phyloP scores from a whole-genome alignment of 2,888 invertebrate species.

The Melinaea menophilus region DNA sequence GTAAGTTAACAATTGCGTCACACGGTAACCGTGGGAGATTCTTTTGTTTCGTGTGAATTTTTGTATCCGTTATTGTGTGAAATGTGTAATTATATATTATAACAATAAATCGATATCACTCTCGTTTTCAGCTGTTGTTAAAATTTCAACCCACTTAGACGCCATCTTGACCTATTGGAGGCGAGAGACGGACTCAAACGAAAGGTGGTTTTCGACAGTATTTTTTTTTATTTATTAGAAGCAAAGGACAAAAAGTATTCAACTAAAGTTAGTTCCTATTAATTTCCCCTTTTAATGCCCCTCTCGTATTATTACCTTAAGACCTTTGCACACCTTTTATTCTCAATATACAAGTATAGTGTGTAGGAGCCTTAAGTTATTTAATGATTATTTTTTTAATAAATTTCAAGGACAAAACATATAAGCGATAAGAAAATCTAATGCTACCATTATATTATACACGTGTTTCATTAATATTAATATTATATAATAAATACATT shows the following conservation, averaged over 20 bases:
- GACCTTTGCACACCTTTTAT: background rate
- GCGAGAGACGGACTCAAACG: conserved; percentile 12
- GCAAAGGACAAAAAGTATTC: background rate
- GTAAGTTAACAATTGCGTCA: conserved; percentile 22
- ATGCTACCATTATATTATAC: too few relatives aligned
- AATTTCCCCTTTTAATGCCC: background rate
- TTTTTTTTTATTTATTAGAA: background rate
- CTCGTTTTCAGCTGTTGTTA: conserved; percentile 22
- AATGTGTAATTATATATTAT: conserved; percentile 17
- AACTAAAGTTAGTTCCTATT: background rate
- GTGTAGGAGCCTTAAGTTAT: background rate
- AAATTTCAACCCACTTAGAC: conserved; percentile 21
- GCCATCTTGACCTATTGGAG: conserved; percentile 26
- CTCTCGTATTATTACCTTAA: background rate
- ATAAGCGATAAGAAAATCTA: too few relatives aligned
- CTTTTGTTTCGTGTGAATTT: conserved; percentile 10
- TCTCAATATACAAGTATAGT: background rate
- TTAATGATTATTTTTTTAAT: background rate
- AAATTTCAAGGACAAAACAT: too few relatives aligned
- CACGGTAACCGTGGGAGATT: conserved; percentile 26
- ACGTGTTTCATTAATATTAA: too few relatives aligned
- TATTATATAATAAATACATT: too few relatives aligned
- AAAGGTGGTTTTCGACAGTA: conserved; percentile 12
- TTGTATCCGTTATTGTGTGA: conserved; percentile 15
- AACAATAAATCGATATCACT: conserved; percentile 24